Evolutionary conservation across 1,140 invertebrate species (phyloP).

Genomic region (Temnothorax curvispinosus): DNA sequence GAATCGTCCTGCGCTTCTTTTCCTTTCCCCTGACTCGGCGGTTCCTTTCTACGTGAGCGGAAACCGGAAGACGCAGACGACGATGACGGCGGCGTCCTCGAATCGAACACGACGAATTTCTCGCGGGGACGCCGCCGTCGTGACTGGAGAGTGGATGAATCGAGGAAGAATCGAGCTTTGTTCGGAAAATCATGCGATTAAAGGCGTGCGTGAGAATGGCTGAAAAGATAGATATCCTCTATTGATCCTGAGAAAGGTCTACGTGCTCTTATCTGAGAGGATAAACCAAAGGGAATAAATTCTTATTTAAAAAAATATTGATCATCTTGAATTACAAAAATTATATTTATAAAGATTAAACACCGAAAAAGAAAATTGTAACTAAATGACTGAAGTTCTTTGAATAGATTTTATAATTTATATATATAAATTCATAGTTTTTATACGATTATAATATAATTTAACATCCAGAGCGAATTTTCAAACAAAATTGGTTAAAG

Average conservation of each 20-base stretch:
- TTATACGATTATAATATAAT: not conserved
- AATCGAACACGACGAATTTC: conserved; percentile 33
- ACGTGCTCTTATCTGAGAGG: not conserved
- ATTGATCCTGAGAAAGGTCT: not conserved
- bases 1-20: conserved; percentile 31
- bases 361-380: not conserved
- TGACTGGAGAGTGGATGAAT: conserved; percentile 32
- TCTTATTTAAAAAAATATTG: not conserved
- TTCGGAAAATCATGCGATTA: not conserved
- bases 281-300: not conserved
- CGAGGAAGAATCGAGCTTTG: conserved; percentile 6
- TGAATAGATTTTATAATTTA: not conserved
- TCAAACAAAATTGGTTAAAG: not conserved
- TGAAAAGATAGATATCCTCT: not conserved
- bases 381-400: not conserved
- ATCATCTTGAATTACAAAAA: not conserved
- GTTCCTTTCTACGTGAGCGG: conserved; percentile 34
- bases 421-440: not conserved
- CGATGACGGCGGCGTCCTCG: not conserved
- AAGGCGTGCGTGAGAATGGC: not conserved
- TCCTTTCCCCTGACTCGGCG: not conserved
- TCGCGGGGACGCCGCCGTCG: not conserved
- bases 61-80: conserved; percentile 26
- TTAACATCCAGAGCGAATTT: not conserved
- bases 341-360: not conserved